Evolutionary conservation across 2,113 vertebrate species (phyloP).

Genomic region (Hippocampus barbouri): DNA sequence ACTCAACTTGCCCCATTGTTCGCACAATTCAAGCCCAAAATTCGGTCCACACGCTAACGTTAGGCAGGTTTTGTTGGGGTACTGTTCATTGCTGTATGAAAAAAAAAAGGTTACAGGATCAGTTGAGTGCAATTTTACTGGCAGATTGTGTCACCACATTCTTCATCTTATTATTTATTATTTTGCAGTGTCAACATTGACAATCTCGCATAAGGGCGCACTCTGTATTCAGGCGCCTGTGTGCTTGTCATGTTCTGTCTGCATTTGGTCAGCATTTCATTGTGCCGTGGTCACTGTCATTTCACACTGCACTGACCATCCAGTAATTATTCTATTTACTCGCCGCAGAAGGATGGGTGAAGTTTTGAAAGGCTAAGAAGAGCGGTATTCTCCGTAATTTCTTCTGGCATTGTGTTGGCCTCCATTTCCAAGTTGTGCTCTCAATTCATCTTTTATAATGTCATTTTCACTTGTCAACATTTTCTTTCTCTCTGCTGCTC

Average conservation of each 20-base stretch:
- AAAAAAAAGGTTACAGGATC: constrained; percentile 40
- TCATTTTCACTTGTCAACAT: not conserved
- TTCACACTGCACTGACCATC: constrained; percentile 68
- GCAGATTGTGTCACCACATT: constrained; percentile 25
- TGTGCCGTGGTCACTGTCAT: constrained; percentile 64
- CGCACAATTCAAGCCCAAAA: constrained; percentile 36
- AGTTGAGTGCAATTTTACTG: constrained; percentile 26
- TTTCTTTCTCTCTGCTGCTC: not conserved
- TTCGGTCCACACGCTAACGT: constrained; percentile 38
- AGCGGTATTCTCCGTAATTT: not conserved
- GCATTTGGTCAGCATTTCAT: constrained; percentile 59
- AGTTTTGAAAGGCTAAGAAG: not conserved
- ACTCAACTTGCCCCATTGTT: constrained; percentile 31
- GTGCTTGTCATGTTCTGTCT: constrained; percentile 58
- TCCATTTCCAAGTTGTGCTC: not conserved
- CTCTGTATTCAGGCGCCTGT: constrained; percentile 54
- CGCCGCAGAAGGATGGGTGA: constrained; percentile 14
- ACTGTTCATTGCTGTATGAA: constrained; percentile 35
- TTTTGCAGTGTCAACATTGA: constrained; percentile 4
- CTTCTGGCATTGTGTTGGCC: constrained; percentile 10
- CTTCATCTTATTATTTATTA: constrained; percentile 38
- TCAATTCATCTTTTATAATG: not conserved
- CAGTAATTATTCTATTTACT: constrained; percentile 68
- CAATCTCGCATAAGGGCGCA: constrained; percentile 12
- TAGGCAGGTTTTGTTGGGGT: constrained; percentile 34